Percentiles rank a stretch among this genome's conserved stretches.
Evolutionary conservation across 1,140 invertebrate species (phyloP).

Genomic region (Penaeus vannamei): DNA sequence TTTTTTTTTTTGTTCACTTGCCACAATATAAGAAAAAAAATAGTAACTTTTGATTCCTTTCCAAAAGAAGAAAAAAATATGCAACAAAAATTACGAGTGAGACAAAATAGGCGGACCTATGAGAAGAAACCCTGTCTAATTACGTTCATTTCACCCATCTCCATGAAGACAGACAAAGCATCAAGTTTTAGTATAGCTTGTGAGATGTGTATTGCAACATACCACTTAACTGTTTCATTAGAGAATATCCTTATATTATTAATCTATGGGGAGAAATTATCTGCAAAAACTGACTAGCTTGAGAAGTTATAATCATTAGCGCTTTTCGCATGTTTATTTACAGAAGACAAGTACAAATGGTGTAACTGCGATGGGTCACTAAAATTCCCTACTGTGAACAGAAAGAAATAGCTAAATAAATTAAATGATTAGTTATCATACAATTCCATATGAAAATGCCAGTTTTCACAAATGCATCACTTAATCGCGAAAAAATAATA

Average conservation of each 20-base stretch:
- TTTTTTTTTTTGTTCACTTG: no score
- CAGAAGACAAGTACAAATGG: constrained; percentile 6
- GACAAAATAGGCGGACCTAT: no score
- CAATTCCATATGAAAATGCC: constrained; percentile 56
- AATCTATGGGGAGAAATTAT: constrained; percentile 22
- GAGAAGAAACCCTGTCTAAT: no score
- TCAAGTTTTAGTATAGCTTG: background rate
- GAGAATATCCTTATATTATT: constrained; percentile 26
- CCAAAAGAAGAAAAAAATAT: no score
- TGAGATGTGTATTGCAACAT: background rate
- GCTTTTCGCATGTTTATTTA: constrained; percentile 1
- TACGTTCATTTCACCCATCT: background rate
- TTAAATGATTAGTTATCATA: constrained; percentile 49
- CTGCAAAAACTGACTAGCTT: constrained; percentile 58
- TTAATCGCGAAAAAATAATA: background rate
- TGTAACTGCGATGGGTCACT: constrained; percentile 14
- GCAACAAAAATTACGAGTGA: no score
- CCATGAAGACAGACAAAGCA: background rate
- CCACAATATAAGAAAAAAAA: no score
- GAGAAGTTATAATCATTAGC: constrained; percentile 30
- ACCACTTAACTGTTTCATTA: constrained; percentile 1
- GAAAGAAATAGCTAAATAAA: constrained; percentile 47
- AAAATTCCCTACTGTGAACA: constrained; percentile 31
- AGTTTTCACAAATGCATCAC: constrained; percentile 42
- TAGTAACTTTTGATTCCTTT: no score